A percentile compares a stretch with the other conserved stretches of the same genome.
These are phyloP conservation scores for Diogma glabrata DNA, from an alignment of 2,888 invertebrate species.

Conservation along the genomic window DNA sequence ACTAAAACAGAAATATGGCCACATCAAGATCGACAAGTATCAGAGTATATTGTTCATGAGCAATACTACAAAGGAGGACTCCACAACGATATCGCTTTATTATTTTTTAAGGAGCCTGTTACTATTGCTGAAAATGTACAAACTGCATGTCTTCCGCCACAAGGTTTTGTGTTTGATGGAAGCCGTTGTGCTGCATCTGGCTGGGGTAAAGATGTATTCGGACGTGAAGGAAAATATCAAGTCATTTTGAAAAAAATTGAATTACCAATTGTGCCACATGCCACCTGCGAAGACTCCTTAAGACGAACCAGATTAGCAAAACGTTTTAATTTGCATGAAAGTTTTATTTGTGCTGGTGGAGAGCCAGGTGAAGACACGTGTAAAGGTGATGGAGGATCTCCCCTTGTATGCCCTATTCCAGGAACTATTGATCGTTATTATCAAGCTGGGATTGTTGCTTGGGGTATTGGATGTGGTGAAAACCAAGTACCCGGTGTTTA, in stretches of 20 bases:
- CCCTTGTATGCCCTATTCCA: slow-evolving; percentile 58
- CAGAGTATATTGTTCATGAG: slow-evolving; percentile 45
- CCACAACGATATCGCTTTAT: slow-evolving; percentile 61
- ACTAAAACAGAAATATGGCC: slow-evolving; percentile 54
- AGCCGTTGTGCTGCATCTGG: slow-evolving; percentile 30
- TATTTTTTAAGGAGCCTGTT: slow-evolving; percentile 51
- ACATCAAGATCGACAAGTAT: slow-evolving; percentile 56
- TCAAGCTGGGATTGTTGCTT: slow-evolving; percentile 57
- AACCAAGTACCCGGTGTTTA: slow-evolving; percentile 61
- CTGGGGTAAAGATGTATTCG: slow-evolving; percentile 33
- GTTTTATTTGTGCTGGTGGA: slow-evolving; percentile 71
- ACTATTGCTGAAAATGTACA: slow-evolving; percentile 55
- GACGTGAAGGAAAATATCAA: slow-evolving; percentile 42
- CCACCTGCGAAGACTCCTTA: slow-evolving; percentile 38
- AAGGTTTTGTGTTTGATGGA: slow-evolving; percentile 30
- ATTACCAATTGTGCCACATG: slow-evolving; percentile 50
- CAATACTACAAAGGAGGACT: slow-evolving; percentile 51
- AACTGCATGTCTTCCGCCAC: slow-evolving; percentile 51
- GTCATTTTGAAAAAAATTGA: slow-evolving; percentile 59
- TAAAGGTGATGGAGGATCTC: slow-evolving; percentile 67
- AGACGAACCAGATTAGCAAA: slow-evolving; percentile 55
- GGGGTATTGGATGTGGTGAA: slow-evolving; percentile 70
- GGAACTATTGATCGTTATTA: slow-evolving; percentile 29
- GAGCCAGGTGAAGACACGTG: slow-evolving; percentile 62
- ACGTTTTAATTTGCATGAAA: slow-evolving; percentile 50